Conservation (phyloP, 1,140 invertebrate species). For the Hetaerina americana region DNA sequence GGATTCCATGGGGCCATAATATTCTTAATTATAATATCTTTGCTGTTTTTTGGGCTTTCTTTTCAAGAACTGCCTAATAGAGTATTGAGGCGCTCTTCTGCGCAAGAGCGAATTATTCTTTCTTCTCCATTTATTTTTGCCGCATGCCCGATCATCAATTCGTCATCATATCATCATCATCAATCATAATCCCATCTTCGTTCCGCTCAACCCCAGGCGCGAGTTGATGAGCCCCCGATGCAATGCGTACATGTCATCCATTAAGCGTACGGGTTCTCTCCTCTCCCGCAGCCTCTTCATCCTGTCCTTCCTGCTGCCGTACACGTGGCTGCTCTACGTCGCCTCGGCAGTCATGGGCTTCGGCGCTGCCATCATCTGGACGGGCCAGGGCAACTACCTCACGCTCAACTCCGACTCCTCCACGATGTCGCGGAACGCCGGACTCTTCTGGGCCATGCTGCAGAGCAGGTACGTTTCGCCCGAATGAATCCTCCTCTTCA, state of each 20-base stretch:
- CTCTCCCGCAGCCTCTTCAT: slow-evolving; percentile 53
- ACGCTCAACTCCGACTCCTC: slow-evolving; percentile 74
- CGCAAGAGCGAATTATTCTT: no score
- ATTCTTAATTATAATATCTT: no score
- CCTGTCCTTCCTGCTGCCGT: slow-evolving; percentile 68
- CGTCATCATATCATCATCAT: no score
- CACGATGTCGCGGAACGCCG: slow-evolving; percentile 85
- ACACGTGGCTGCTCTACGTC: slow-evolving; percentile 65
- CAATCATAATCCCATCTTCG: no score
- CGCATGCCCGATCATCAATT: no score
- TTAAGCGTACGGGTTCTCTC: neutral
- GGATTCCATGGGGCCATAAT: no score
- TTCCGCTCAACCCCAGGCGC: no score
- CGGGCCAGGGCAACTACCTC: slow-evolving; percentile 86
- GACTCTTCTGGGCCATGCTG: slow-evolving; percentile 90
- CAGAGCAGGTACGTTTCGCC: slow-evolving; percentile 82
- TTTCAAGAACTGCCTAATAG: no score
- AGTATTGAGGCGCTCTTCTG: no score
- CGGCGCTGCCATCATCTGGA: slow-evolving; percentile 82
- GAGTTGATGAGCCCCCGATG: neutral
- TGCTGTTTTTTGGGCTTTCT: no score
- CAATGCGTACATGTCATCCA: neutral
- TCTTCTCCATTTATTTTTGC: no score
- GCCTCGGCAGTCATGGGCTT: slow-evolving; percentile 74
- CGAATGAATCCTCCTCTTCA: no score